These are phyloP conservation scores for Sylvia atricapilla DNA, from an alignment of 2,113 vertebrate genomes.

Conservation along the genomic window DNA sequence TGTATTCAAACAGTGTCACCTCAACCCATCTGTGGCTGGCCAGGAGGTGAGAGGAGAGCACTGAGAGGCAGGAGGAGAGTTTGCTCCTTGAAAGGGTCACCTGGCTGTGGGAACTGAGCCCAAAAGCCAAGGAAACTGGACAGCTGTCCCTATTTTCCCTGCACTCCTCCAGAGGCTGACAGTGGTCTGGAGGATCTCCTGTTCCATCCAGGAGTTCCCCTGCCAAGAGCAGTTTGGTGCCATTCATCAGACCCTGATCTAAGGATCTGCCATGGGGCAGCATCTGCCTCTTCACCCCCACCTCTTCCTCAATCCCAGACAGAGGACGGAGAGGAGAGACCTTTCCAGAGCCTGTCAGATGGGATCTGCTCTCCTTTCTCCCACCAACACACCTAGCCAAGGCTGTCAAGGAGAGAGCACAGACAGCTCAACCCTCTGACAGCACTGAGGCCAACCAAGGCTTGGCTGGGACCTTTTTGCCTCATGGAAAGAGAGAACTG, in stretches of 20 bases:
- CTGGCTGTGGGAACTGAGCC: background rate
- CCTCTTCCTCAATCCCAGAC: background rate
- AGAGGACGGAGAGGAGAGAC: background rate
- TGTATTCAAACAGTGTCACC: background rate
- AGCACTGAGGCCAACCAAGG: background rate
- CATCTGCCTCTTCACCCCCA: background rate
- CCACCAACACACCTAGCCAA: background rate
- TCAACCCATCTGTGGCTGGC: background rate
- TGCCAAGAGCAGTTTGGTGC: background rate
- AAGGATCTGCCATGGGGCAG: background rate
- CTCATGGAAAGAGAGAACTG: background rate
- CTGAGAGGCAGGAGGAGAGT: background rate
- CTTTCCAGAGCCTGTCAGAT: background rate
- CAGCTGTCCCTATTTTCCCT: background rate
- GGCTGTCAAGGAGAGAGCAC: background rate
- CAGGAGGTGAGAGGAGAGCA: background rate
- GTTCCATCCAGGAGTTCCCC: background rate
- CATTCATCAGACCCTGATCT: background rate
- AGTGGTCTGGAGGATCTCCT: background rate
- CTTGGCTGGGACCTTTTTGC: background rate
- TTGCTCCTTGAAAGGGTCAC: background rate
- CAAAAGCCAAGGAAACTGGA: background rate
- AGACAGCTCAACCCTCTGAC: background rate
- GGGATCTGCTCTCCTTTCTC: background rate
- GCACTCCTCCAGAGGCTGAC: background rate